Percentiles rank a stretch among this genome's conserved stretches.
These are phyloP conservation scores for Synergus laeviventris DNA, from an alignment of 2,888 invertebrate genomes.

Conservation along the genomic window DNA sequence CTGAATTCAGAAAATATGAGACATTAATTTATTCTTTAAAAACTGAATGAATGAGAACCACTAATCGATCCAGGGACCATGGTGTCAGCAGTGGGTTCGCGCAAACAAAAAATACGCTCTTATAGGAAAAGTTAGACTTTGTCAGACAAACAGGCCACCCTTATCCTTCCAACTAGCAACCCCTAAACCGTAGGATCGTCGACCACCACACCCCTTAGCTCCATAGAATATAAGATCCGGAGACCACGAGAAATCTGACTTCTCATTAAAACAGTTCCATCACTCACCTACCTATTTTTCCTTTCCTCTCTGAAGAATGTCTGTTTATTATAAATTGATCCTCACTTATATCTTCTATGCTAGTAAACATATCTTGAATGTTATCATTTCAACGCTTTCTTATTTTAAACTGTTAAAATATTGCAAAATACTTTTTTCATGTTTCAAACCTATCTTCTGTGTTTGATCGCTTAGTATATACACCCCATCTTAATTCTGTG, in stretches of 20 bases:
- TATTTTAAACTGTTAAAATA: no score
- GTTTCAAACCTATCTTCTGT: no score
- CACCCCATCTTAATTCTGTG: no score
- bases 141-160: slow-evolving; percentile 60
- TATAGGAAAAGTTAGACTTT: slow-evolving; percentile 61
- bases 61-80: slow-evolving; percentile 26
- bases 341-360: neutral
- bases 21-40: neutral
- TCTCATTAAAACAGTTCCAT: slow-evolving; percentile 24
- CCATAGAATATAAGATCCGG: neutral
- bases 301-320: slow-evolving; percentile 17
- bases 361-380: no score
- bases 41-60: slow-evolving; percentile 5
- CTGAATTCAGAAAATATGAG: neutral
- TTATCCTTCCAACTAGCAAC: slow-evolving; percentile 31
- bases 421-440: no score
- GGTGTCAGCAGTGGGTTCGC: slow-evolving; percentile 49
- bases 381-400: no score
- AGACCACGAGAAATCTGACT: slow-evolving; percentile 25
- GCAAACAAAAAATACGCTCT: slow-evolving; percentile 64
- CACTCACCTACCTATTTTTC: slow-evolving; percentile 10
- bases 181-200: slow-evolving; percentile 20
- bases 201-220: neutral
- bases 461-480: no score
- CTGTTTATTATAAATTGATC: neutral